Base-by-base conservation (phyloP, 1,140 invertebrate genomes). In the Heliothis virescens region DNA sequence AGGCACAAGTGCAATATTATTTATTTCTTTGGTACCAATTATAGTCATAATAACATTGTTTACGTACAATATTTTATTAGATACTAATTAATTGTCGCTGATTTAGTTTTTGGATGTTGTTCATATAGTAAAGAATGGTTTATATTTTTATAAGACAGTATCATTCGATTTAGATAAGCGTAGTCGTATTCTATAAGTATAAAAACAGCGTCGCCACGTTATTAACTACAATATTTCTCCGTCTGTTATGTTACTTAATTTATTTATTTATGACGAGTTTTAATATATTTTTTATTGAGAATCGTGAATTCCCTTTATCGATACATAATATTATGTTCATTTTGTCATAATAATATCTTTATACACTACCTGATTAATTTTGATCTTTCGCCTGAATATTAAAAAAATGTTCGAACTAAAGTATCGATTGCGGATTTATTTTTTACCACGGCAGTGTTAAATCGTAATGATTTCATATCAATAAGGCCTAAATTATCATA, bases 121-220 rank as follows among this genome's bases (percentile, higher is more conserved):
- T 79, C 26, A 34, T 50, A 16, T 52, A 72, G 72, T 21, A 18
- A 34, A 79, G 80, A 83, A 63, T 82, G 82, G 59, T 83, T 81
- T 82, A 82, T 84, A 86, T 84, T 86, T 86, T 84, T 84, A 62
- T 86, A 86, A 86, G 41, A 80, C 60, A 82, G 65, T 72, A 72
- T 60, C 52, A 69, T 79, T 50, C 53, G 52, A 71, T 55, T 21
- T 71, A 41, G 4, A 41, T 41, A 79, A 79, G 65, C 18, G 1
- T 74, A 74, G 21, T 41, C 34, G 34, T 41, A 41, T 5, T 41
- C 34, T 41, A 41, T 41, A 41, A 41, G 2, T 13, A 4, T 48
- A 73, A 55, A 73, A 21, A 57, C 65, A 73, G 69, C 41, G 41
- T 50, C 63, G 16, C 41, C 63, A 67, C 41, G 9, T 10, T 3